Percentiles rank a stretch among this genome's conserved stretches.
These are phyloP conservation scores for Heliconius hortense DNA, from an alignment of 2,888 invertebrate genomes.

Conservation along the genomic window DNA sequence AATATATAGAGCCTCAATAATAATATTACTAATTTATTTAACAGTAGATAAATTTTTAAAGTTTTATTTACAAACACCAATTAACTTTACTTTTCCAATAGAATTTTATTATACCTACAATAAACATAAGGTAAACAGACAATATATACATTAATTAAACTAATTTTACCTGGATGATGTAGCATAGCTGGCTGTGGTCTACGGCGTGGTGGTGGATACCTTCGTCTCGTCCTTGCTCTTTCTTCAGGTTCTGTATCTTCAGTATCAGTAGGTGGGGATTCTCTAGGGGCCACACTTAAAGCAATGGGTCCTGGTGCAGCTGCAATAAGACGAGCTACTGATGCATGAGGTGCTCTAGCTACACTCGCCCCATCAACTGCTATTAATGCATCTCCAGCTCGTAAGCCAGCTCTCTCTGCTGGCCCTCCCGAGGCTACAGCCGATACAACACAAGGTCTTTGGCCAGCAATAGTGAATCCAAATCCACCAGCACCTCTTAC, in stretches of 20 bases:
- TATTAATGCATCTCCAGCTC: slow-evolving; percentile 95
- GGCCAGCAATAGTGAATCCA: slow-evolving; percentile 98
- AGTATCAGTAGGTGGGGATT: slow-evolving; percentile 72
- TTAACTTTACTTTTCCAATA: not conserved
- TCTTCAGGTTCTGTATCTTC: slow-evolving; percentile 78
- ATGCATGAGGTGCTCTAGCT: slow-evolving; percentile 95
- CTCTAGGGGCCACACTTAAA: slow-evolving; percentile 89
- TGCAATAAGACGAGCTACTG: slow-evolving; percentile 95
- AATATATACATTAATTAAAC: not conserved
- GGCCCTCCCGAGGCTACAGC: slow-evolving; percentile 93
- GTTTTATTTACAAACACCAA: not conserved
- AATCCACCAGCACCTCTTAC: slow-evolving; percentile 94
- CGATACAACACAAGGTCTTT: slow-evolving; percentile 96
- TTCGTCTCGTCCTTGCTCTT: slow-evolving; percentile 64
- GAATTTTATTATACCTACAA: not conserved
- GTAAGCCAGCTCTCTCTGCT: slow-evolving; percentile 93
- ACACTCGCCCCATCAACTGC: slow-evolving; percentile 96
- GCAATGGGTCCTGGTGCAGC: slow-evolving; percentile 91
- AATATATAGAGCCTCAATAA: too few species aligned
- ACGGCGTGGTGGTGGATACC: slow-evolving; percentile 72
- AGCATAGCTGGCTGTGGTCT: slow-evolving; percentile 63
- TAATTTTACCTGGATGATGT: slow-evolving; percentile 65
- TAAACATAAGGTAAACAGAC: not conserved
- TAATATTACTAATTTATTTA: too few species aligned
- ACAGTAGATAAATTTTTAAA: too few species aligned